Conservation (phyloP, 2,797 vertebrate species). For the Hafferia zeledoni region DNA sequence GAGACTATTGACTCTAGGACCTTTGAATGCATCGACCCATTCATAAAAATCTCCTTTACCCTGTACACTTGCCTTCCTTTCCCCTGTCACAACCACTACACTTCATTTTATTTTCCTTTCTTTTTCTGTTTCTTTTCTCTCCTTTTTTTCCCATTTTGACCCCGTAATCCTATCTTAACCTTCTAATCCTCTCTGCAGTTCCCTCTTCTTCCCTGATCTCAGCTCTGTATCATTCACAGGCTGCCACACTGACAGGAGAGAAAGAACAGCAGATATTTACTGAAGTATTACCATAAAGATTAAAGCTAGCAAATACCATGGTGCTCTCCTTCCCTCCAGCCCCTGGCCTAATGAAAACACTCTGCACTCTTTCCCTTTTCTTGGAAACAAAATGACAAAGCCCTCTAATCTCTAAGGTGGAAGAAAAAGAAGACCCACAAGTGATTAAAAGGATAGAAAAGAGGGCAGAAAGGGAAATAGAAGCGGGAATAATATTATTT, state of each 20-base stretch:
- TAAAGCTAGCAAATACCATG: constrained; percentile 27
- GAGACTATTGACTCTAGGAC: constrained; percentile 34
- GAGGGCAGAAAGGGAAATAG: constrained; percentile 18
- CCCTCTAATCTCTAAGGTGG: constrained; percentile 50
- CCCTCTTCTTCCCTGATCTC: constrained; percentile 49
- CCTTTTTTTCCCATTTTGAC: constrained; percentile 40
- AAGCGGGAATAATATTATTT: neutral
- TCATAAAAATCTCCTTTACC: constrained; percentile 47
- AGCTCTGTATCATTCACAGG: constrained; percentile 58
- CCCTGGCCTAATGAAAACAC: constrained; percentile 23
- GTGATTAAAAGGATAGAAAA: constrained; percentile 42
- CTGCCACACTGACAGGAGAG: constrained; percentile 58
- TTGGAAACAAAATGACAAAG: constrained; percentile 53
- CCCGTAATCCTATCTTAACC: constrained; percentile 66
- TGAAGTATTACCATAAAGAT: constrained; percentile 53
- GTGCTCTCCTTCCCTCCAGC: neutral
- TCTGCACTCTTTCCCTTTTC: constrained; percentile 1
- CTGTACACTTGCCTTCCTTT: constrained; percentile 17
- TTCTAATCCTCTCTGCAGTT: constrained; percentile 66
- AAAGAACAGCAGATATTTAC: constrained; percentile 61
- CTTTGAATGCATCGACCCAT: constrained; percentile 51
- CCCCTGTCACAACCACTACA: constrained; percentile 37
- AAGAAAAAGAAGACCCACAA: constrained; percentile 7
- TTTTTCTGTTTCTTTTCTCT: constrained; percentile 34
- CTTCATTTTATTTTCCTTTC: constrained; percentile 48